Conservation (phyloP, 2,113 vertebrate species). For the Microcebus griseorufus region DNA sequence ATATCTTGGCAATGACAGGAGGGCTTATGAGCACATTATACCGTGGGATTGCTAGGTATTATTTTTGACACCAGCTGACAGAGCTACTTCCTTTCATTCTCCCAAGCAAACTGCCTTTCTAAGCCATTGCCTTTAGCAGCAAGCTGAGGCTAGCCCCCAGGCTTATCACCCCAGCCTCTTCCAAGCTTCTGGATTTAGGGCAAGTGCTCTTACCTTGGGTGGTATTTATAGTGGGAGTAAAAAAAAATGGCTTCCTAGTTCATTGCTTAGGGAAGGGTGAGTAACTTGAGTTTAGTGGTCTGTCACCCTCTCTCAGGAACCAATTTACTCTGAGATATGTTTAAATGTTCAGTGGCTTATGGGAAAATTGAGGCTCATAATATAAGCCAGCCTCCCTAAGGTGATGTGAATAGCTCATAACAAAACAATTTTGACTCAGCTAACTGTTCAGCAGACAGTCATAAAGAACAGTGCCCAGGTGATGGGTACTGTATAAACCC, state of each 20-base stretch:
- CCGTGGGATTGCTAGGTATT: not conserved
- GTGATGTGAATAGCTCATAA: slow-evolving; percentile 9
- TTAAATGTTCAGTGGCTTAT: slow-evolving; percentile 34
- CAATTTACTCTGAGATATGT: not conserved
- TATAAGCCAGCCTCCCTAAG: not conserved
- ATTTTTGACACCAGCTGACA: not conserved
- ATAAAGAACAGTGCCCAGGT: not conserved
- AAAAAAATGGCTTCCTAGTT: not conserved
- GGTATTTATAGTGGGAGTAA: not conserved
- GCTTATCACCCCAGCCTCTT: not conserved
- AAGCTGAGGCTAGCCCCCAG: not conserved
- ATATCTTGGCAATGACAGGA: not conserved
- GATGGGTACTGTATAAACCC: not conserved
- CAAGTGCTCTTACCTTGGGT: not conserved
- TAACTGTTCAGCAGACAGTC: not conserved
- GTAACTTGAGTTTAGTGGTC: not conserved
- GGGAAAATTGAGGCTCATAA: slow-evolving; percentile 11
- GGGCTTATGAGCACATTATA: not conserved
- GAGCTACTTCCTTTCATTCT: not conserved
- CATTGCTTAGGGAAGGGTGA: not conserved
- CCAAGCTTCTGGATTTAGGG: not conserved
- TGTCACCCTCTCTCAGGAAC: not conserved
- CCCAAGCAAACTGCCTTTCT: not conserved
- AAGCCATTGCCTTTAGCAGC: not conserved
- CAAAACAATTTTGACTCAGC: slow-evolving; percentile 27